Evolutionary conservation across 1,140 invertebrate species (phyloP).

Genomic region (Heliothis virescens): DNA sequence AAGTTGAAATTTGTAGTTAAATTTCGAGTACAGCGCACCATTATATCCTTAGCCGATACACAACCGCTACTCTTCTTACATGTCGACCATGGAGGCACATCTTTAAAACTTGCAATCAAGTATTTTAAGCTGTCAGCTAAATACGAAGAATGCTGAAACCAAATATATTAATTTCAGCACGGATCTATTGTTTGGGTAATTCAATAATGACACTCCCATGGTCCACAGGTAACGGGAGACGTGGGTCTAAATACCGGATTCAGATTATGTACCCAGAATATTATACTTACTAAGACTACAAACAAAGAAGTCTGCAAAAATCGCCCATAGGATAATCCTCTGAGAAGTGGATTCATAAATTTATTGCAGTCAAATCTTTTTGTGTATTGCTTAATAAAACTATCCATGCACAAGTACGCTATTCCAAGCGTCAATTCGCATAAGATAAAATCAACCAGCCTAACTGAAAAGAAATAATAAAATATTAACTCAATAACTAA

Average conservation of each 20-base stretch:
- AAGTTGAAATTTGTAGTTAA: slow-evolving; percentile 54
- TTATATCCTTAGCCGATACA: slow-evolving; percentile 56
- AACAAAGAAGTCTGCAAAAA: slow-evolving; percentile 69
- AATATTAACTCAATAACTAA: background rate
- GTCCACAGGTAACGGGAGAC: too few species aligned
- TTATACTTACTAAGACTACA: slow-evolving; percentile 68
- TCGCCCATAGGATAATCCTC: slow-evolving; percentile 66
- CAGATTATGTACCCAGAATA: background rate
- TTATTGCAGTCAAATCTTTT: slow-evolving; percentile 66
- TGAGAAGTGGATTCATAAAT: slow-evolving; percentile 69
- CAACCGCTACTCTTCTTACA: slow-evolving; percentile 56
- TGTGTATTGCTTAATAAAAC: slow-evolving; percentile 76
- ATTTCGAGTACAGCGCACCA: slow-evolving; percentile 57
- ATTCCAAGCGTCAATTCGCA: slow-evolving; percentile 61
- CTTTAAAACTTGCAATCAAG: slow-evolving; percentile 58
- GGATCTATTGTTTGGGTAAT: too few species aligned
- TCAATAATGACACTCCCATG: too few species aligned
- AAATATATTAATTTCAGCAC: background rate
- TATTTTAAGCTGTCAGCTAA: slow-evolving; percentile 66
- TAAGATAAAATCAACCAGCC: slow-evolving; percentile 61
- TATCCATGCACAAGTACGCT: slow-evolving; percentile 75
- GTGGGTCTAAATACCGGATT: too few species aligned
- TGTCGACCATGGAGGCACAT: slow-evolving; percentile 60
- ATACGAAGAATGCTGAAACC: slow-evolving; percentile 65
- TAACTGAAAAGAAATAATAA: slow-evolving; percentile 59